These are phyloP conservation scores for Catagonus wagneri DNA, from an alignment of 2,113 vertebrate genomes.

Conservation along the genomic window DNA sequence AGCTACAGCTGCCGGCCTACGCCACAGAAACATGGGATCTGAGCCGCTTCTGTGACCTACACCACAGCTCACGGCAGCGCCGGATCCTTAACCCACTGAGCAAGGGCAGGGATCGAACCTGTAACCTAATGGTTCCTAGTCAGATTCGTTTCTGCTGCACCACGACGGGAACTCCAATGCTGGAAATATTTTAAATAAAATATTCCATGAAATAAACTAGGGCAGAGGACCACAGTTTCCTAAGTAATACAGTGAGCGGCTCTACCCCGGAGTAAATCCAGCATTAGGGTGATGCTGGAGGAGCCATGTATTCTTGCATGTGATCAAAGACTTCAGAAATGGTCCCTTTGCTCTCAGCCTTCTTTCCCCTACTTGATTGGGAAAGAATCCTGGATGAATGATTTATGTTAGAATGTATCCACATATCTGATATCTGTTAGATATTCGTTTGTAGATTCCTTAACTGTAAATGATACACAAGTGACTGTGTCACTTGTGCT, in stretches of 20 bases:
- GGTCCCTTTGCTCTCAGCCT: neutral
- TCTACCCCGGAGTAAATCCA: neutral
- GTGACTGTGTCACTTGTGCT: neutral
- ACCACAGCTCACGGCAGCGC: no score
- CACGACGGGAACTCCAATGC: no score
- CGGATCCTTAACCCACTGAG: no score
- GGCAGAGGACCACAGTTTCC: neutral
- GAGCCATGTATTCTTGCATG: neutral
- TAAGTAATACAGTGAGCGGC: neutral
- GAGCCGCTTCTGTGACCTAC: no score
- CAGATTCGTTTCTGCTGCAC: no score
- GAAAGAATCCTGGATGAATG: neutral
- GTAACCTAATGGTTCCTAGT: no score
- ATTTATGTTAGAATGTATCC: neutral
- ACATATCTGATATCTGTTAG: conserved; percentile 13
- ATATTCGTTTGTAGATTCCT: conserved; percentile 14
- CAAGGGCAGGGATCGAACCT: no score
- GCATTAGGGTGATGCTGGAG: neutral
- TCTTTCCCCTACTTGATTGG: neutral
- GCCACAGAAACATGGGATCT: no score
- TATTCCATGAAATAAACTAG: neutral
- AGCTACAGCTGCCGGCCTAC: no score
- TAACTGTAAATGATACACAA: neutral
- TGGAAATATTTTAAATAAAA: conserved; percentile 28
- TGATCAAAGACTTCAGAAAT: conserved; percentile 10